These are phyloP conservation scores for Loriculus beryllinus DNA, from an alignment of 2,797 vertebrate genomes.

Conservation along the genomic window DNA sequence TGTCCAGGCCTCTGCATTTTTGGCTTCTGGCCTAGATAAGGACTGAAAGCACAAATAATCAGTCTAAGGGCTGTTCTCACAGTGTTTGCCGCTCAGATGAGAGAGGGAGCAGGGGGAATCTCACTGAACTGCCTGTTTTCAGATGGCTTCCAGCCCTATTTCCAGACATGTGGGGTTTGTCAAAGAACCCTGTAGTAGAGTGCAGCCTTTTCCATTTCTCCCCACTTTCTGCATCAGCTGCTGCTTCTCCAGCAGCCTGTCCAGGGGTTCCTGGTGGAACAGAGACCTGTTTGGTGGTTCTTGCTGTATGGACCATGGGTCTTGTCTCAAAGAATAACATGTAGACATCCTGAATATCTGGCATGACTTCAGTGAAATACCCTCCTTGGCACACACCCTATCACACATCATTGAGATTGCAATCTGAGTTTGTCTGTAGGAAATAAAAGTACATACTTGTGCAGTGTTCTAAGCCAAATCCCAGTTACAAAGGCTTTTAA, in stretches of 20 bases:
- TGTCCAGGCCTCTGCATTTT: conserved; percentile 6
- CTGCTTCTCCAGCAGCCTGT: neutral
- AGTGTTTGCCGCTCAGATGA: neutral
- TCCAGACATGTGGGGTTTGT: neutral
- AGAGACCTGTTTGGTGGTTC: neutral
- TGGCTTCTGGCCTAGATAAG: conserved; percentile 36
- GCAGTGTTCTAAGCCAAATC: neutral
- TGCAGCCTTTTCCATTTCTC: neutral
- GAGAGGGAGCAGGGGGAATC: neutral
- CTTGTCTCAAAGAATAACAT: accelerated
- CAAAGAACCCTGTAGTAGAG: neutral
- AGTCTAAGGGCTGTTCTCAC: neutral
- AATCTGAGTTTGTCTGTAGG: neutral
- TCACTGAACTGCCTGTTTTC: neutral
- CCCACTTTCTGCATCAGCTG: neutral
- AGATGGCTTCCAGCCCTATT: neutral
- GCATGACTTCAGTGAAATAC: neutral
- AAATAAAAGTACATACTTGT: neutral
- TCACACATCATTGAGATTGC: neutral
- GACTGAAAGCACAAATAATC: conserved; percentile 26
- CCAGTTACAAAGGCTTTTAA: neutral
- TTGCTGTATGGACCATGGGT: accelerated
- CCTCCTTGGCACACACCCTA: neutral
- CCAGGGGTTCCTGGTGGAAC: neutral
- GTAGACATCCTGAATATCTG: neutral